A percentile compares a stretch with the other conserved stretches of the same genome.
Evolutionary conservation across 1,140 invertebrate species (phyloP).

Genomic region (Cherax destructor): DNA sequence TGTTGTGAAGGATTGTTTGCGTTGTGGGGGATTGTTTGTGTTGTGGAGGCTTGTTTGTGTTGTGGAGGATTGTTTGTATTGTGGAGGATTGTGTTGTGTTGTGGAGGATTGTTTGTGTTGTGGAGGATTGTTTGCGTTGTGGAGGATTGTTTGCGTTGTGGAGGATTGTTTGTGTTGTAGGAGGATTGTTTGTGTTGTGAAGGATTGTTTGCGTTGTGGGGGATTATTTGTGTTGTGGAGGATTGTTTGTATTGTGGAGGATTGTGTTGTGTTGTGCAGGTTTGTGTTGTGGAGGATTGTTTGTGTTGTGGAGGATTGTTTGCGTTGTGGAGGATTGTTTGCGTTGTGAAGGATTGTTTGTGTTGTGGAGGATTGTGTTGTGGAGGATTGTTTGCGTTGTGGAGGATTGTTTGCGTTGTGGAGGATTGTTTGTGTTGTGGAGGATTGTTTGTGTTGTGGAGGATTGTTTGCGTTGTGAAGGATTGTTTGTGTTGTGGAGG

Average conservation of each 20-base stretch:
- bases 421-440: neutral
- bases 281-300: too few species aligned
- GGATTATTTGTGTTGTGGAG: neutral
- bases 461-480: neutral
- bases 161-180: neutral
- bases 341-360: neutral
- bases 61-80: neutral
- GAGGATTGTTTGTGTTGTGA: too few species aligned
- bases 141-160: too few species aligned
- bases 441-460: neutral
- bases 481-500: neutral
- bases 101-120: too few species aligned
- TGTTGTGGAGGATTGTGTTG: neutral
- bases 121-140: neutral
- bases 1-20: neutral
- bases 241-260: neutral
- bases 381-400: too few species aligned
- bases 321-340: too few species aligned
- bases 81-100: constrained; percentile 3
- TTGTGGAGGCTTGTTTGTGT: neutral
- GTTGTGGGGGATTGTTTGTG: too few species aligned
- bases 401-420: neutral
- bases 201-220: too few species aligned
- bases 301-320: neutral
- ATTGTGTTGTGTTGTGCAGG: too few species aligned